These are phyloP conservation scores for Macaria liturata DNA, from an alignment of 2,888 invertebrate genomes.

Conservation along the genomic window DNA sequence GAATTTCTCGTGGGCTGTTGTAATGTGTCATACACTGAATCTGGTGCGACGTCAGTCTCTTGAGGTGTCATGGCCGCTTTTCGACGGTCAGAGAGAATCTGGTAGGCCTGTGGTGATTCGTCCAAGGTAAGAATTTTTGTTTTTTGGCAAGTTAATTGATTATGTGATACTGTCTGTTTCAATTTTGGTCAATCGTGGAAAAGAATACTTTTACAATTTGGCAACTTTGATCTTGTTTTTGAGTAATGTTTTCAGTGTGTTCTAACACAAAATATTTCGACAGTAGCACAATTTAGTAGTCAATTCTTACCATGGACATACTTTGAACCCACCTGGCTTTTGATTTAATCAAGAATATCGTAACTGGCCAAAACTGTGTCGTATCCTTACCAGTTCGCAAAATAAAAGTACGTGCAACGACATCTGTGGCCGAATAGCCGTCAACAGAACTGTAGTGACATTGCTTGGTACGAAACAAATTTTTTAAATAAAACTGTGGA, in stretches of 20 bases:
- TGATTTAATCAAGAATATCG: neutral
- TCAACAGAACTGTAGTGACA: conserved; percentile 36
- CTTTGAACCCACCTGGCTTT: conserved; percentile 22
- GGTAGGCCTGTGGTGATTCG: conserved; percentile 24
- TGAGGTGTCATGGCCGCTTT: conserved; percentile 31
- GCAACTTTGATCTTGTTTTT: no score
- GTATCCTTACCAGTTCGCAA: conserved; percentile 1
- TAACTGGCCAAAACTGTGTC: no score
- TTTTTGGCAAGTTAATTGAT: neutral
- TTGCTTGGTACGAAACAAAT: conserved; percentile 7
- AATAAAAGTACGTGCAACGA: conserved; percentile 27
- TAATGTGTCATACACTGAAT: conserved; percentile 85
- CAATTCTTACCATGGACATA: conserved; percentile 21
- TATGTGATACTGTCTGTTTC: no score
- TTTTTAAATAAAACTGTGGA: conserved; percentile 6
- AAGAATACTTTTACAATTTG: no score
- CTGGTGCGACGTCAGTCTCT: conserved; percentile 34
- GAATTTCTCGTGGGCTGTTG: conserved; percentile 95
- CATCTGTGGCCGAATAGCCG: conserved; percentile 35
- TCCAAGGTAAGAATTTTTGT: conserved; percentile 18
- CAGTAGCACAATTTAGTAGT: conserved; percentile 2
- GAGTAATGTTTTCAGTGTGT: no score
- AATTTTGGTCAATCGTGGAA: no score
- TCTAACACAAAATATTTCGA: neutral
- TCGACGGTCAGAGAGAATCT: conserved; percentile 22